Evolutionary conservation across 2,113 vertebrate species (phyloP), one percentile per base, ranked within the genome.

Genomic region (Macrotis lagotis): DNA sequence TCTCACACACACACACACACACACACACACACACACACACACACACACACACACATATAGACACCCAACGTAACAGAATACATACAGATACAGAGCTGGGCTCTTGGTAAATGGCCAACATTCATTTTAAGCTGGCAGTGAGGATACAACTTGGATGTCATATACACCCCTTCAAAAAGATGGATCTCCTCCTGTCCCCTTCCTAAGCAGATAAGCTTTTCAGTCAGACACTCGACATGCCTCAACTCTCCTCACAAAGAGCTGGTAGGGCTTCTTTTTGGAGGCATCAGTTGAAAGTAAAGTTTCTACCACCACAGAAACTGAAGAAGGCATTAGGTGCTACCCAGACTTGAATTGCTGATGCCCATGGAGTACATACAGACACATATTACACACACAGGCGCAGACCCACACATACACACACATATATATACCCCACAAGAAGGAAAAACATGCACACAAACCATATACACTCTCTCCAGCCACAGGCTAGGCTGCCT

Each of bases 21-120:
- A 74, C 14, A 74, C 53, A 11, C 28, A 16, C 6, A 0, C 52
- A 16, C 88, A 52, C 16, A 24, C 5, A 66, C 91, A 74, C 44
- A 16, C 5, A 0, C 12, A 22, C 48, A 31, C 28, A 66, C 9
- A 66, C 9, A 59, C 8, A 59, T n/a, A n/a, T n/a, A n/a, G 9
- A 12, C 10, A 0, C 51, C 8, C 88, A 50, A 24, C 24, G n/a
- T 44, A 44, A 24, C 91, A n/a, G n/a, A n/a, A 92, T 91, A 53
- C 52, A 26, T 26, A 50, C n/a, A n/a, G n/a, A n/a, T n/a, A 48
- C 48, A 0, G 51, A 44, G 49, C 52, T 5, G 90, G 59, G 48
- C 44, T 91, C 94, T 48, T 93, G 93, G 95, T 92, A 51, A 59
- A 90, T 2, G 50, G 48, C 55, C 94, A 94, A 91, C 50, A 88